Evolutionary conservation across 2,797 vertebrate genomes (phyloP), one percentile per base, ranked within the genome.

Genomic region (Hybognathus amarus): DNA sequence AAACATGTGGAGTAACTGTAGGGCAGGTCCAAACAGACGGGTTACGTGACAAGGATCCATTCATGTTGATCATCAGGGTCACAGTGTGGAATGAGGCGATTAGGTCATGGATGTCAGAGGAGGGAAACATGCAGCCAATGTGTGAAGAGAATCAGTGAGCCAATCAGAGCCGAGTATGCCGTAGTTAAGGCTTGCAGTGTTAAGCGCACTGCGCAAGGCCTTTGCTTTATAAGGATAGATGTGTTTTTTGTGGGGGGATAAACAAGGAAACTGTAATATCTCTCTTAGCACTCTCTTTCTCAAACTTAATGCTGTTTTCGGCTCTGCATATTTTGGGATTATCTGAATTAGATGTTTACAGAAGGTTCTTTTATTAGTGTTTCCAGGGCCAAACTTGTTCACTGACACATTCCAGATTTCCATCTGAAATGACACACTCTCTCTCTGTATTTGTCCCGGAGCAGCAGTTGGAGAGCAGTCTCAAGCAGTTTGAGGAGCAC

Each of bases 401-500:
- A 59, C 50, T 22, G 17, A 70, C 70, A 70, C 47, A 11, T 6
- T 33, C 33, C 63, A 59, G 36, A 17, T 40, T 33, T 27, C 30
- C 20, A 0, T 36, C 27, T 36, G 24, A n/a, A 45, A 24, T 36
- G 24, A 79, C 20, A 68, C 42, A 12, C 30, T 83, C 30, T 74
- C 17, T 75, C 38, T 80, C 38, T 9, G n/a, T 68, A 17, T 84
- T 45, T 83, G 47, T 84, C 40, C 77, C 40, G 0, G 92, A 86
- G 91, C 90, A 98, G 93, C 95, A 95, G 83, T 85, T 97, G 89
- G 92, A 96, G 85, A 93, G 54, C 69, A 95, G 97, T 89, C 92
- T 98, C 83, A 90, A 90, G 83, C 90, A 93, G 27, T 98, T 97
- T 24, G 96, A 95, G 8, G 94, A 96, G 87, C 93, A 86, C 2